Conservation (phyloP, 2,797 vertebrate genomes). For the Merluccius polli region DNA sequence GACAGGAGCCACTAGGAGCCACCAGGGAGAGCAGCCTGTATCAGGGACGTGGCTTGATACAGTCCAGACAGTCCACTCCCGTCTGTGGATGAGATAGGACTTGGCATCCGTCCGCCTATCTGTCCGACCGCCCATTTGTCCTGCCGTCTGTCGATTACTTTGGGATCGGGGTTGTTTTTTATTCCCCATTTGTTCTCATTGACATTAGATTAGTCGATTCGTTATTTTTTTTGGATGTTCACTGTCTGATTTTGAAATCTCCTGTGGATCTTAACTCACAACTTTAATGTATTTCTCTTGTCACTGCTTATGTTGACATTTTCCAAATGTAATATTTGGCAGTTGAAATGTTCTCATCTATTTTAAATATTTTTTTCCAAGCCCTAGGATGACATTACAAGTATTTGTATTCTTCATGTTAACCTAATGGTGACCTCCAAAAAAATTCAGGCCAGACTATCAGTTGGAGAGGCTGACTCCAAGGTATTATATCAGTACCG, state of each 20-base stretch:
- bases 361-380: not conserved
- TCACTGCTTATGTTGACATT: not conserved
- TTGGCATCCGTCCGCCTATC: not conserved
- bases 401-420: not conserved
- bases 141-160: not conserved
- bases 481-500: not conserved
- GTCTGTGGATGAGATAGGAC: constrained; percentile 35
- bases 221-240: not conserved
- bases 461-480: not conserved
- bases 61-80: constrained; percentile 20
- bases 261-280: not conserved
- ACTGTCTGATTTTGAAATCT: not conserved
- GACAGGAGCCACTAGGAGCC: constrained; percentile 1
- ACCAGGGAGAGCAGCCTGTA: not conserved
- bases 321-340: not conserved
- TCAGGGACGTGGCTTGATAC: constrained; percentile 23
- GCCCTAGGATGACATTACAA: constrained; percentile 33
- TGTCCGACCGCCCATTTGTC: not conserved
- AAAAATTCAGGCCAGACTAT: not conserved
- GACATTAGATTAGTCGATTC: not conserved
- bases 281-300: not conserved
- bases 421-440: not conserved
- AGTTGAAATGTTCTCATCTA: not conserved
- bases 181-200: not conserved
- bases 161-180: not conserved